phyloP scores from a whole-genome alignment of 1,140 invertebrate genomes.

The Ceratina calcarata region DNA sequence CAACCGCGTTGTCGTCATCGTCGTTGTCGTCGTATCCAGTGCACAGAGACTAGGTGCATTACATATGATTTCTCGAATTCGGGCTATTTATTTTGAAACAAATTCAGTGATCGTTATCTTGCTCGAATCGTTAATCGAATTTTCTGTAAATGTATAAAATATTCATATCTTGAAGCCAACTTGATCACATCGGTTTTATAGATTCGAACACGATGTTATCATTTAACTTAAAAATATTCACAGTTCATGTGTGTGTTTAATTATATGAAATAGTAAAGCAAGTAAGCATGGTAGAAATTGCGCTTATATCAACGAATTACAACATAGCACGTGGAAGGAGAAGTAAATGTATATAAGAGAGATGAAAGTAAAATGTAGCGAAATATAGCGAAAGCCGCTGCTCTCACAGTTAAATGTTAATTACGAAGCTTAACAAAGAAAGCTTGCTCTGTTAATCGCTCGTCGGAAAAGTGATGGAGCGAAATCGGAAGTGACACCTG shows the following conservation, averaged over 20 bases:
- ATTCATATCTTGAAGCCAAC: background rate
- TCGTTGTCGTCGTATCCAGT: slow-evolving; percentile 55
- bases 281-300: slow-evolving; percentile 25
- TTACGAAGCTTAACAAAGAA: background rate
- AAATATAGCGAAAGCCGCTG: background rate
- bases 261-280: slow-evolving; percentile 18
- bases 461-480: background rate
- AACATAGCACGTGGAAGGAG: background rate
- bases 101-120: background rate
- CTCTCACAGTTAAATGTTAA: slow-evolving; percentile 16
- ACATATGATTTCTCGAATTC: slow-evolving; percentile 10
- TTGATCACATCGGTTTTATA: background rate
- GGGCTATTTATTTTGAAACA: background rate
- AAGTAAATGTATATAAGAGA: background rate
- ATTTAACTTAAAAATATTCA: slow-evolving; percentile 15
- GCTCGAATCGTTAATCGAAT: background rate
- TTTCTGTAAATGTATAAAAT: background rate
- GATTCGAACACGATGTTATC: slow-evolving; percentile 37
- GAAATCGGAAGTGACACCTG: slow-evolving; percentile 5
- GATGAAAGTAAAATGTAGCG: background rate
- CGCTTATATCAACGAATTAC: background rate
- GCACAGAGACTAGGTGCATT: slow-evolving; percentile 42
- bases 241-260: slow-evolving; percentile 14
- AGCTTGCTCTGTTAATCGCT: background rate
- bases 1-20: slow-evolving; percentile 55